Conservation (phyloP, 1,140 invertebrate species). For the Pachypeltis micranthus region DNA sequence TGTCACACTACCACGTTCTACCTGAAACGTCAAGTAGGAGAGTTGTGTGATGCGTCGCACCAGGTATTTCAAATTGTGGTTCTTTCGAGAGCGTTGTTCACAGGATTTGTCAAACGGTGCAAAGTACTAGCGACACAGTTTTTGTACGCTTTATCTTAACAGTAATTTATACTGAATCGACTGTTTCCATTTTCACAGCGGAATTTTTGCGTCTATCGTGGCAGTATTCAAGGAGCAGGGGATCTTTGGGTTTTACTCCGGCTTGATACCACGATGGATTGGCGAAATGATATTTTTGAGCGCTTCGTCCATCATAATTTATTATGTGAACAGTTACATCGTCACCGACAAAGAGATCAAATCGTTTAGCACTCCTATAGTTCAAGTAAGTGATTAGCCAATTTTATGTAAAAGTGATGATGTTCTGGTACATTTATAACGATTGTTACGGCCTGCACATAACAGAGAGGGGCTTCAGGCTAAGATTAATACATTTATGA, state of each 20-base stretch:
- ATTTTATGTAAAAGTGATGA: background rate
- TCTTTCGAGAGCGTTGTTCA: background rate
- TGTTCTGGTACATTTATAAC: background rate
- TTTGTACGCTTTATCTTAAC: too few relatives aligned
- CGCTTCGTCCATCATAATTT: conserved; percentile 58
- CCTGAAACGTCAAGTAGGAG: too few relatives aligned
- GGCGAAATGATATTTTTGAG: conserved; percentile 62
- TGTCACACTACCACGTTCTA: too few relatives aligned
- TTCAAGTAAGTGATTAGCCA: conserved; percentile 39
- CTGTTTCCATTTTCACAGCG: conserved; percentile 36
- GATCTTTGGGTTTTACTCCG: conserved; percentile 69
- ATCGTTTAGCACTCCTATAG: conserved; percentile 43
- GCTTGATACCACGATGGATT: conserved; percentile 65
- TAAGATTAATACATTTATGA: background rate
- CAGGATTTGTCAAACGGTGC: too few relatives aligned
- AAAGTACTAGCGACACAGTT: too few relatives aligned
- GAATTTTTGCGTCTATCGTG: conserved; percentile 54
- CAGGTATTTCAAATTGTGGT: background rate
- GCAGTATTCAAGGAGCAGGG: conserved; percentile 75
- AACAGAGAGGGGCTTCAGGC: background rate
- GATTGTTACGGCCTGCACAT: background rate
- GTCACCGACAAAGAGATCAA: conserved; percentile 60
- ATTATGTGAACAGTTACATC: conserved; percentile 64
- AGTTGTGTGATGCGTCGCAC: too few relatives aligned
- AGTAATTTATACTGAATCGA: background rate